Conservation (phyloP, 1,140 invertebrate species). For the Drosophila pseudoobscura region DNA sequence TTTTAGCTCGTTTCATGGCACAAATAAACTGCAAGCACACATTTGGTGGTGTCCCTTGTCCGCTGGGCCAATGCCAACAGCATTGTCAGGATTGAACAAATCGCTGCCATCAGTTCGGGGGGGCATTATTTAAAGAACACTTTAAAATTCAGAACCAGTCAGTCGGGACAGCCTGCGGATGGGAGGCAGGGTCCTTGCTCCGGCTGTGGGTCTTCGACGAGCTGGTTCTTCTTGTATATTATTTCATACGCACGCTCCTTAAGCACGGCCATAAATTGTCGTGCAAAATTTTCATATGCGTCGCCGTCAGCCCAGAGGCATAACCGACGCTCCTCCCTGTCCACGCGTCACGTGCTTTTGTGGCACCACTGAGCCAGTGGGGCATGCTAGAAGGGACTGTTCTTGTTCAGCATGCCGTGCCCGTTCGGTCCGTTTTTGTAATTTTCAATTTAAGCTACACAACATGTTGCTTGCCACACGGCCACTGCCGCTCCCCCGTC, state of each 20-base stretch:
- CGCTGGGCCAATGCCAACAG: conserved; percentile 4
- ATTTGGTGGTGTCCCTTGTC: conserved; percentile 5
- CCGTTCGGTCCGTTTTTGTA: conserved; percentile 61
- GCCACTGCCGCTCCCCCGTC: conserved; percentile 6
- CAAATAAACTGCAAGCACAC: conserved; percentile 45
- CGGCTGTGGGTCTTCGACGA: conserved; percentile 7
- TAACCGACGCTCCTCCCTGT: conserved; percentile 26
- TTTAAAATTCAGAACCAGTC: conserved; percentile 71
- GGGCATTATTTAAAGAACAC: conserved; percentile 74
- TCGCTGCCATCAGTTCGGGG: conserved; percentile 71
- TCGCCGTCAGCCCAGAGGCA: conserved; percentile 43
- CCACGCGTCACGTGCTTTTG: conserved; percentile 61
- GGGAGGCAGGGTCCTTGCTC: conserved; percentile 7
- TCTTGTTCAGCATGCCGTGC: conserved; percentile 29
- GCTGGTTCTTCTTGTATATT: conserved; percentile 61
- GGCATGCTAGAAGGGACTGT: conserved; percentile 50
- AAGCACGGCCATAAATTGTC: conserved; percentile 77
- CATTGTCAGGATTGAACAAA: conserved; percentile 68
- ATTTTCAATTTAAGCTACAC: conserved; percentile 77
- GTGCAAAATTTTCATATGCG: conserved; percentile 75
- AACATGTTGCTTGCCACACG: conserved; percentile 75
- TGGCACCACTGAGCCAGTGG: conserved; percentile 55
- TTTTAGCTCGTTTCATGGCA: conserved; percentile 12
- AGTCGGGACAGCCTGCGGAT: conserved; percentile 10
- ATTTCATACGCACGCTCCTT: conserved; percentile 79